Base-by-base conservation (phyloP, 2,113 vertebrate species). In the Apaloderma vittatum region DNA sequence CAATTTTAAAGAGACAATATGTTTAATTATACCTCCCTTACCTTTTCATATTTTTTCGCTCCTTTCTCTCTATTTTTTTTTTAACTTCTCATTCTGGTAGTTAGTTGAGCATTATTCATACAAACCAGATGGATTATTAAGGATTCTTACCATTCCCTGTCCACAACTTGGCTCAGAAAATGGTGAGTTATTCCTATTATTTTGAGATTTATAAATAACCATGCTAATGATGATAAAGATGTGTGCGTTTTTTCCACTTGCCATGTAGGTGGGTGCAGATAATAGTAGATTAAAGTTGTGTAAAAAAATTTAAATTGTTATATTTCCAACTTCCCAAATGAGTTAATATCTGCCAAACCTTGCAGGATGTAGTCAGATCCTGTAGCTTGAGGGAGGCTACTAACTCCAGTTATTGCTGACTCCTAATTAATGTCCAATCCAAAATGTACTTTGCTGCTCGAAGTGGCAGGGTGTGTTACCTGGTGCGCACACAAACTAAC, bases 81-180 rank as follows among this genome's bases (percentile, higher is more conserved):
- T 10, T 5, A n/a, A 37, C 2, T 30, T 78, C 32, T 92, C 17
- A 27, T 96, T 92, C 74, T 84, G 86, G 37, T 72, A 99, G 99
- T 96, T 99, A 91, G 99, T 99, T 55, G 99, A 99, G 78, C 99
- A 99, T 96, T 99, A 99, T 96, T 99, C 99, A 2, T 99, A 99
- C 93, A 99, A 99, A 96, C 98, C 99, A 32, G 99, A 99, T 30
- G 99, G 99, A 49, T 98, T 99, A 24, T 96, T 99, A 66, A 97
- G 98, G 62, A 99, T 99, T 68, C 98, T 99, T 23, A 98, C 98
- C 5, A 82, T 98, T 86, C 97, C 98, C 9, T 99, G 99, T 95
- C 94, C 98, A 32, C 97, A 98, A 80, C 96, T 97, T 14, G 97
- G 98, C 0, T 88, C 95, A 80, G 97, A 97, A 40, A 73, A 57